Evolutionary conservation across 2,888 invertebrate genomes (phyloP).

Genomic region (Baronia brevicornis): DNA sequence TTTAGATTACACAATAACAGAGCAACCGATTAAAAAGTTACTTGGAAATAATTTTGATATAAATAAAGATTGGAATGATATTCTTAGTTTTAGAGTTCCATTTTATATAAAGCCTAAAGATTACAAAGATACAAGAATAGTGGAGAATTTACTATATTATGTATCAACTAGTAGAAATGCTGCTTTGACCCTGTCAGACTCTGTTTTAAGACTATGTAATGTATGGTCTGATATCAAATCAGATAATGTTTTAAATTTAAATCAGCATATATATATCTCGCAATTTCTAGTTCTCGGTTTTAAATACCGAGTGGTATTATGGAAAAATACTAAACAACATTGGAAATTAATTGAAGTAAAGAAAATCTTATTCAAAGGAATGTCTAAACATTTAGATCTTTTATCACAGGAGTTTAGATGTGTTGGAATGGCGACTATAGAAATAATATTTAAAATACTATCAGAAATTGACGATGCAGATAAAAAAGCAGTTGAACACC

Average conservation of each 20-base stretch:
- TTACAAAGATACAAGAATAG: slow-evolving; percentile 70
- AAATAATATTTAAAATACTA: slow-evolving; percentile 77
- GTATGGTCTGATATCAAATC: slow-evolving; percentile 82
- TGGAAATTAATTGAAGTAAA: slow-evolving; percentile 56
- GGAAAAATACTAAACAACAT: slow-evolving; percentile 31
- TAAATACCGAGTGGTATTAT: slow-evolving; percentile 58
- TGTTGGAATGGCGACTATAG: slow-evolving; percentile 85
- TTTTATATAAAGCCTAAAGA: slow-evolving; percentile 68
- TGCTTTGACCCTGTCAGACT: slow-evolving; percentile 36
- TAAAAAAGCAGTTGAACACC: slow-evolving; percentile 51
- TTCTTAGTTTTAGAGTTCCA: slow-evolving; percentile 62
- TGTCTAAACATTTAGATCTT: slow-evolving; percentile 81
- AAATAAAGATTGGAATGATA: slow-evolving; percentile 79
- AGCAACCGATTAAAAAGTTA: slow-evolving; percentile 58
- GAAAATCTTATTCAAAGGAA: slow-evolving; percentile 76
- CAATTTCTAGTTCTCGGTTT: slow-evolving; percentile 78
- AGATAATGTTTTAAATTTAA: slow-evolving; percentile 76
- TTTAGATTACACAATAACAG: slow-evolving; percentile 47
- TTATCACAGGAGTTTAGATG: slow-evolving; percentile 75
- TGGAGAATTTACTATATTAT: slow-evolving; percentile 78
- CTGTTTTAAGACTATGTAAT: slow-evolving; percentile 73
- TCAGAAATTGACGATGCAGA: slow-evolving; percentile 48
- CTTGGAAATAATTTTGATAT: slow-evolving; percentile 68
- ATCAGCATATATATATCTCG: slow-evolving; percentile 82
- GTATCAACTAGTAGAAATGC: slow-evolving; percentile 57